phyloP scores from a whole-genome alignment of 1,140 invertebrate genomes.

The Tetramorium alpestre region DNA sequence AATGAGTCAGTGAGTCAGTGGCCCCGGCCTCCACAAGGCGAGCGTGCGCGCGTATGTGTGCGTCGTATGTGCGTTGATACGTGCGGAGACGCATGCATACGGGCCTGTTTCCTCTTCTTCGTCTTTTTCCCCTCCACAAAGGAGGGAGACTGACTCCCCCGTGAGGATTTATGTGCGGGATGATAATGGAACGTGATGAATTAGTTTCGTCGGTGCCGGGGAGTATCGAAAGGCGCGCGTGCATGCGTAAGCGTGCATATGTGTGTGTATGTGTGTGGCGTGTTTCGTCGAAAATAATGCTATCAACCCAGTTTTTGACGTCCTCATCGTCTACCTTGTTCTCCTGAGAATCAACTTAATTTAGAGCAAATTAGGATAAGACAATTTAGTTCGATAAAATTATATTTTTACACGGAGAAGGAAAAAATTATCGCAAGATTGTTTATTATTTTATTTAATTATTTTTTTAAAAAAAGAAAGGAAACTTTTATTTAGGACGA shows the following conservation, averaged over 20 bases:
- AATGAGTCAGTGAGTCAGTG: constrained; percentile 78
- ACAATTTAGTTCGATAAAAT: not conserved
- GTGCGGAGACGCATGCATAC: constrained; percentile 43
- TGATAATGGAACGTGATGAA: constrained; percentile 61
- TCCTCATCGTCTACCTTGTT: not conserved
- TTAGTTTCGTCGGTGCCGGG: constrained; percentile 8
- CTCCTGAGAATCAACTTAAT: not conserved
- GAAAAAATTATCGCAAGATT: not conserved
- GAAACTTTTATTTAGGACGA: not conserved
- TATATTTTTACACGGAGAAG: not conserved
- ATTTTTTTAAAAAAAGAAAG: not conserved
- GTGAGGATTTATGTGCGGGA: constrained; percentile 49
- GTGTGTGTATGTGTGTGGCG: not conserved
- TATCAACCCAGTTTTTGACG: constrained; percentile 20
- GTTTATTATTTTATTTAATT: not conserved
- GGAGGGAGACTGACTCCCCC: constrained; percentile 35
- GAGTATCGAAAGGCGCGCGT: constrained; percentile 3
- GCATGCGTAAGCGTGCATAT: not conserved
- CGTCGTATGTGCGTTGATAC: not conserved
- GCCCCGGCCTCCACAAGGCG: constrained; percentile 71
- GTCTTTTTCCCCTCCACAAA: not conserved
- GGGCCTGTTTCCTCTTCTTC: constrained; percentile 17
- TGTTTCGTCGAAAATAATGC: constrained; percentile 22
- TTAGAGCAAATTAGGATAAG: constrained; percentile 20
- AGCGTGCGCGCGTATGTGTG: constrained; percentile 20